These are phyloP conservation scores for Tragelaphus imberbis DNA, from an alignment of 2,113 vertebrate species.

Conservation along the genomic window DNA sequence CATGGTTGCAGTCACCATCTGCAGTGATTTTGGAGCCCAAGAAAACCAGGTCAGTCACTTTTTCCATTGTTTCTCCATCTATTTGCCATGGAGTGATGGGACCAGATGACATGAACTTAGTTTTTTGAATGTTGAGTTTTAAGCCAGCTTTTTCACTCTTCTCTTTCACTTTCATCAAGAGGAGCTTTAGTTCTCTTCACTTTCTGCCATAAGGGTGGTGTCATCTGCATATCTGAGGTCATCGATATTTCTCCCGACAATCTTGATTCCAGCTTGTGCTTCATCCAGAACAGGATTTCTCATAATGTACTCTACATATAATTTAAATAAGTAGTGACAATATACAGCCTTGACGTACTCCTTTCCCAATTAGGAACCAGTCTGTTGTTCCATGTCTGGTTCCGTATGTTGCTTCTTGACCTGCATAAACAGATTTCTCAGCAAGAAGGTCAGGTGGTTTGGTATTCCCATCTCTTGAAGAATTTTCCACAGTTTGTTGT, in stretches of 20 bases:
- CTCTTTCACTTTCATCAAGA: not conserved
- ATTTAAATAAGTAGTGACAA: not conserved
- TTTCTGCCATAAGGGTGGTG: not conserved
- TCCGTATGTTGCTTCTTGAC: not conserved
- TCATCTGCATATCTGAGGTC: not conserved
- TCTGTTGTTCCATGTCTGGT: not conserved
- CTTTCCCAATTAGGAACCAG: not conserved
- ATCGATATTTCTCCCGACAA: rapidly evolving
- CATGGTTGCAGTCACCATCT: not conserved
- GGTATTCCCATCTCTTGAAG: not conserved
- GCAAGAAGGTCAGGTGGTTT: not conserved
- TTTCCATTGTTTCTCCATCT: not conserved
- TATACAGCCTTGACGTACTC: not conserved
- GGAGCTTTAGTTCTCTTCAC: rapidly evolving
- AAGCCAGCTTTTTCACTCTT: not conserved
- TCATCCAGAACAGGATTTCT: rapidly evolving
- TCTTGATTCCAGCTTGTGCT: not conserved
- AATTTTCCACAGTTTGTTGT: not conserved
- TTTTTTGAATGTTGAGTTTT: not conserved
- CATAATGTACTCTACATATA: not conserved
- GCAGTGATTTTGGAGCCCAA: not conserved
- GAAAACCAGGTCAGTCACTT: not conserved
- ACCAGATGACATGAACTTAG: not conserved
- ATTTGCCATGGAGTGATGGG: not conserved
- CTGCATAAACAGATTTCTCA: not conserved